Percentiles rank a stretch among this genome's conserved stretches.
Conservation (phyloP, 92 coral and sea anemone genomes). For the Meandrina meandrites region DNA sequence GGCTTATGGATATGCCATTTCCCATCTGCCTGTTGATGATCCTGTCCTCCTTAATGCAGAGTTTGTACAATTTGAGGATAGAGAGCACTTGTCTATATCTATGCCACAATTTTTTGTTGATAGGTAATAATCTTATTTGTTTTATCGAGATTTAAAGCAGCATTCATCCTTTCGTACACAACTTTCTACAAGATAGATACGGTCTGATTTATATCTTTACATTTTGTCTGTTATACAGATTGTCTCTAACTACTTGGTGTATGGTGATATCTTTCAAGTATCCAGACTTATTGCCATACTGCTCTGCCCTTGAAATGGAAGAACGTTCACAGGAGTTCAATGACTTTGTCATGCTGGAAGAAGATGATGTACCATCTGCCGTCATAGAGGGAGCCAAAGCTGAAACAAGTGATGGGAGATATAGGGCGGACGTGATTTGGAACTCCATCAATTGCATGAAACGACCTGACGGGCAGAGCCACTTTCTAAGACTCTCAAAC, state of each 20-base stretch:
- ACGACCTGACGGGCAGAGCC: slow-evolving; percentile 57
- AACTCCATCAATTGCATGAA: slow-evolving; percentile 37
- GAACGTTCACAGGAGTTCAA: slow-evolving; percentile 50
- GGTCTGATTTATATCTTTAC: not conserved
- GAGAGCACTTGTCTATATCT: not conserved
- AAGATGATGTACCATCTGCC: not conserved
- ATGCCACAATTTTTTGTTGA: not conserved
- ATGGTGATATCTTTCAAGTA: not conserved
- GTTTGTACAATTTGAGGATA: not conserved
- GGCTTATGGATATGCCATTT: not conserved
- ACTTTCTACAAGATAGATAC: not conserved
- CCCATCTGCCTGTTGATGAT: not conserved
- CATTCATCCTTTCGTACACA: not conserved
- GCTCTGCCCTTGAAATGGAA: slow-evolving; percentile 49
- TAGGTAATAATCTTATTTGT: not conserved
- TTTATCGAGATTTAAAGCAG: not conserved
- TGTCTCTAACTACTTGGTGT: not conserved
- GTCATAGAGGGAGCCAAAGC: slow-evolving; percentile 14
- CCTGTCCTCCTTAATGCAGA: not conserved
- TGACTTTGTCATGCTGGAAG: slow-evolving; percentile 46
- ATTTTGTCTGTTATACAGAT: not conserved
- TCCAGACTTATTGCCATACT: not conserved
- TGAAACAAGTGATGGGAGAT: slow-evolving; percentile 5
- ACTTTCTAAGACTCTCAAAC: slow-evolving; percentile 44
- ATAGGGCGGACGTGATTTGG: slow-evolving; percentile 59